Evolutionary conservation across 1,140 invertebrate genomes (phyloP), one percentile per base, ranked within the genome.

Genomic region (Ceratina australensis): DNA sequence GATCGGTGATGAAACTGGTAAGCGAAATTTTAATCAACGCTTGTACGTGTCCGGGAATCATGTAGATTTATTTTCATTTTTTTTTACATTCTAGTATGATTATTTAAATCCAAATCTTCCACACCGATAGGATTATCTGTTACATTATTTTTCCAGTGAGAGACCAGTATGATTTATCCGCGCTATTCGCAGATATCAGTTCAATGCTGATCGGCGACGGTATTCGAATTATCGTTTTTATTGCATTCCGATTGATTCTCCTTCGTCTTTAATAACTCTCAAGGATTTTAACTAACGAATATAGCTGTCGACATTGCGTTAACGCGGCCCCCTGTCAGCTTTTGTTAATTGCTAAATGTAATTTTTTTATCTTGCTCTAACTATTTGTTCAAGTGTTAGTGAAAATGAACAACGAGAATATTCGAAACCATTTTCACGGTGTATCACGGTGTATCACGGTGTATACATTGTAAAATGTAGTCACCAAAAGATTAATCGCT

Each of bases 1-100:
- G 15, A 98, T 98, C 84, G 95, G 96, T 2, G 98, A 99, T 92
- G 98, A 99, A 93, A 97, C 97, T 86, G 98, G 98, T 99, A 92
- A 92, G 90, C 87, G 72, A 47, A 8, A 69, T 15, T 42, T 1
- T 26, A 42, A 42, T n/a, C 13, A 15, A 20, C 5, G 15, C 0
- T 24, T 56, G 7, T 71, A 52, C 20, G n/a, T 20, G 60, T 3
- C 8, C 20, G 24, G 4, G 5, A 33, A 33, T 1, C 42, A 59
- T 12, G 10, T 18, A 26, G n/a, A 72, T 42, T 24, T 49, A 24
- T 42, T 60, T 68, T 50, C 20, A 22, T 16, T 68, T 68, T 20
- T n/a, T 57, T 3, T 59, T 28, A 24, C 20, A 24, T 50, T 28
- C 8, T 42, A 15, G 12, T 47, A 20, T 22, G 47, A 50, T 49